Evolutionary conservation across 2,113 vertebrate genomes (phyloP).

Genomic region (Deroptyus accipitrinus): DNA sequence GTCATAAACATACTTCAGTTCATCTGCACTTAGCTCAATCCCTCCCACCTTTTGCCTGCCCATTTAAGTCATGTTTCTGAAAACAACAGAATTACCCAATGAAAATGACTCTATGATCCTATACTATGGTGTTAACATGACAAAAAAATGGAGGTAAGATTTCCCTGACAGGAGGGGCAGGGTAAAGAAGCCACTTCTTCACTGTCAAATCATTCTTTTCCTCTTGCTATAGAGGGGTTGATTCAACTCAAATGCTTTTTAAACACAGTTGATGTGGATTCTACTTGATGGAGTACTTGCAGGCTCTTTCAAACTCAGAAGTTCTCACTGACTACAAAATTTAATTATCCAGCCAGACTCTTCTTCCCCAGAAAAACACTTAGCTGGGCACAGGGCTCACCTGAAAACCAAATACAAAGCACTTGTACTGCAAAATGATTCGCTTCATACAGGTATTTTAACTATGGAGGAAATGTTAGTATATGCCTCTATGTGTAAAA

Average conservation of each 20-base stretch:
- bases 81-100: background rate
- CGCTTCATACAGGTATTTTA: background rate
- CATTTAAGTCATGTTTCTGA: background rate
- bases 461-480: background rate
- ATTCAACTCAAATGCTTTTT: background rate
- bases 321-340: background rate
- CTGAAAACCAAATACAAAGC: background rate
- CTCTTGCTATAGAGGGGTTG: background rate
- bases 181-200: background rate
- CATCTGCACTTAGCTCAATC: background rate
- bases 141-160: background rate
- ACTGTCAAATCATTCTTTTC: no score
- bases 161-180: background rate
- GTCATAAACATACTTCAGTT: background rate
- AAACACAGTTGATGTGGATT: background rate
- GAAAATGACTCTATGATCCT: background rate
- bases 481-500: background rate
- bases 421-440: background rate
- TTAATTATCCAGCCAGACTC: background rate
- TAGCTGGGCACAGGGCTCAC: background rate
- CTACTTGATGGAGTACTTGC: background rate
- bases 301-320: background rate
- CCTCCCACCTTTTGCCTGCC: background rate
- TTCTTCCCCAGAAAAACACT: background rate
- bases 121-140: rapidly evolving